A percentile compares a stretch with the other conserved stretches of the same genome.
Evolutionary conservation across 2,113 vertebrate genomes (phyloP).

Genomic region (Dasypus novemcinctus): DNA sequence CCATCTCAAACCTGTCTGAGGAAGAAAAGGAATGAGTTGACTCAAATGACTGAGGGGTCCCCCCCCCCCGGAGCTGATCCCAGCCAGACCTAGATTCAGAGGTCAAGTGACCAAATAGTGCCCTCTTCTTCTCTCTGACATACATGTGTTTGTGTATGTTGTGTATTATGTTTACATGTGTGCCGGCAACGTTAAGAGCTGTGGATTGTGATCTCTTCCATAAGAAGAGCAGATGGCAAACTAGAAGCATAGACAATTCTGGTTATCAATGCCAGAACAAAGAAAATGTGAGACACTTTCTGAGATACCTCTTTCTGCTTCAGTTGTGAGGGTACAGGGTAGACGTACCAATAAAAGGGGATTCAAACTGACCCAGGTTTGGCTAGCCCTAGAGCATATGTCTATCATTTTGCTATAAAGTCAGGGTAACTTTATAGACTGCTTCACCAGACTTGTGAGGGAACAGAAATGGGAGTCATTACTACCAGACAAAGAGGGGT

Average conservation of each 20-base stretch:
- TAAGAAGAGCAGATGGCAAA: neutral
- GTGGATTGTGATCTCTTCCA: neutral
- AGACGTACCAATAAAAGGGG: neutral
- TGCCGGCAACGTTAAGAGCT: neutral
- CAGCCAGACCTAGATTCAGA: neutral
- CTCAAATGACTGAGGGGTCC: neutral
- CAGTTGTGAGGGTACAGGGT: neutral
- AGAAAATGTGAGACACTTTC: neutral
- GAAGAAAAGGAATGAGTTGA: neutral
- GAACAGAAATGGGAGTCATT: neutral
- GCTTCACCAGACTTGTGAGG: neutral
- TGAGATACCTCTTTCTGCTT: neutral
- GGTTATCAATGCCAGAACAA: neutral
- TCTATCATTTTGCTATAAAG: neutral
- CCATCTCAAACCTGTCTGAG: neutral
- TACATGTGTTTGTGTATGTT: neutral
- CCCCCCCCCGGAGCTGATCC: neutral
- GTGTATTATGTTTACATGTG: neutral
- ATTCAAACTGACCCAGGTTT: neutral
- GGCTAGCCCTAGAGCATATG: neutral
- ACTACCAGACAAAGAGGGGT: neutral
- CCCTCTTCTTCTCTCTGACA: neutral
- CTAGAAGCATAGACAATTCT: neutral
- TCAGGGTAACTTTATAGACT: neutral
- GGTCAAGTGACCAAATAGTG: neutral